phyloP scores from a whole-genome alignment of 2,888 invertebrate genomes.

The Cheilosia vulpina region DNA sequence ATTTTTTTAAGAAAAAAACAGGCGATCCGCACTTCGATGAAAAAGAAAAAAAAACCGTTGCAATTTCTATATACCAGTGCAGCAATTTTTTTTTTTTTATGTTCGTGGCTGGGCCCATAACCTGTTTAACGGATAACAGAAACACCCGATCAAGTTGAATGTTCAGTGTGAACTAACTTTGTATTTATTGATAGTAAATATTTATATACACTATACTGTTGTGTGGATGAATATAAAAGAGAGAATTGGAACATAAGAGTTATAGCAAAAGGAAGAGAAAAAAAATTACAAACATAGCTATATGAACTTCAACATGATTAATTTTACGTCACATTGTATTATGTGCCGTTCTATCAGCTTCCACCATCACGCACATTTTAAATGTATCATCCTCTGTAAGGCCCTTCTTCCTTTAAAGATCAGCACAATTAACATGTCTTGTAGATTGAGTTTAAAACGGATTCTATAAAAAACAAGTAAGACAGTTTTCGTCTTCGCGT shows the following conservation, averaged over 20 bases:
- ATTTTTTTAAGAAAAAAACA: neutral
- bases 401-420: too few relatives aligned
- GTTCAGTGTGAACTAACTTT: neutral
- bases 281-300: neutral
- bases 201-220: neutral
- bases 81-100: neutral
- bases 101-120: conserved; percentile 1
- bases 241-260: neutral
- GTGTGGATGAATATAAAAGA: neutral
- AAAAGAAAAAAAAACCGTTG: neutral
- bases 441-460: too few relatives aligned
- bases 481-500: too few relatives aligned
- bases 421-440: too few relatives aligned
- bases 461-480: too few relatives aligned
- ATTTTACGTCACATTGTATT: too few relatives aligned
- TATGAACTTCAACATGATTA: too few relatives aligned
- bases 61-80: neutral
- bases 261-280: neutral
- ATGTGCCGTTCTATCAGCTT: too few relatives aligned
- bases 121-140: neutral
- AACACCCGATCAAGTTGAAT: neutral
- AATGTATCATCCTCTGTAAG: too few relatives aligned
- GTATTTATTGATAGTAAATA: neutral
- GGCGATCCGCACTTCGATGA: too few relatives aligned
- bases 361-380: too few relatives aligned